Percentiles rank a stretch among this genome's conserved stretches.
phyloP scores from a whole-genome alignment of 2,797 vertebrate species.

The Poliocrania exsul region DNA sequence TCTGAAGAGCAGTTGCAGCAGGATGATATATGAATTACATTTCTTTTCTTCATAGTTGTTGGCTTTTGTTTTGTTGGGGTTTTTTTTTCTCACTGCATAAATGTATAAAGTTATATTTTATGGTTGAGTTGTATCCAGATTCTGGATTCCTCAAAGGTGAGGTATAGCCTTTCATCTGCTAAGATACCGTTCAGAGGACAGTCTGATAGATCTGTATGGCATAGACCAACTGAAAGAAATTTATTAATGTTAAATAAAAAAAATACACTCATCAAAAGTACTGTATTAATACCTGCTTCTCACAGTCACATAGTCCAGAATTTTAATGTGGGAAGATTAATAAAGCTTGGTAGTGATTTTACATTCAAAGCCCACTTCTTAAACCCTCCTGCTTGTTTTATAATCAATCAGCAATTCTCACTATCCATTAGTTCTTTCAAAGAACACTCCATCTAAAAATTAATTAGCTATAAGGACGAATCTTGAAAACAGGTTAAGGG shows the following conservation, averaged over 20 bases:
- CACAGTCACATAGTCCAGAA: not conserved
- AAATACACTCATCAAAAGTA: not conserved
- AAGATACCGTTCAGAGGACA: not conserved
- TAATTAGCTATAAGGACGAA: conserved; percentile 57
- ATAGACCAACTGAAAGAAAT: not conserved
- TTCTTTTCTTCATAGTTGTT: not conserved
- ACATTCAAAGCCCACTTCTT: conserved; percentile 26
- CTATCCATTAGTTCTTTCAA: conserved; percentile 55
- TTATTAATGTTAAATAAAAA: conserved; percentile 31
- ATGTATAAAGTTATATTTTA: not conserved
- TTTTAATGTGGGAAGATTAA: conserved; percentile 36
- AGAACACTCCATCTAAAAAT: conserved; percentile 61
- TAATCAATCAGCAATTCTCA: conserved; percentile 55
- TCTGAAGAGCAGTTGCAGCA: not conserved
- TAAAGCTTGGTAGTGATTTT: conserved; percentile 38
- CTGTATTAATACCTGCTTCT: conserved; percentile 1
- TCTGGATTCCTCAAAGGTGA: not conserved
- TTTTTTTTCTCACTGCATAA: not conserved
- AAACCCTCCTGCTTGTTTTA: conserved; percentile 49
- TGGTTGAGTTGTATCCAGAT: not conserved
- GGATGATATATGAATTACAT: not conserved
- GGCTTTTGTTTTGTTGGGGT: not conserved
- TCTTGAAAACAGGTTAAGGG: conserved; percentile 50
- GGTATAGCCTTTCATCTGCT: not conserved
- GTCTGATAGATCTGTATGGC: not conserved